Evolutionary conservation across 2,113 vertebrate species (phyloP), one percentile per base, ranked within the genome.

Genomic region (Mus pahari): DNA sequence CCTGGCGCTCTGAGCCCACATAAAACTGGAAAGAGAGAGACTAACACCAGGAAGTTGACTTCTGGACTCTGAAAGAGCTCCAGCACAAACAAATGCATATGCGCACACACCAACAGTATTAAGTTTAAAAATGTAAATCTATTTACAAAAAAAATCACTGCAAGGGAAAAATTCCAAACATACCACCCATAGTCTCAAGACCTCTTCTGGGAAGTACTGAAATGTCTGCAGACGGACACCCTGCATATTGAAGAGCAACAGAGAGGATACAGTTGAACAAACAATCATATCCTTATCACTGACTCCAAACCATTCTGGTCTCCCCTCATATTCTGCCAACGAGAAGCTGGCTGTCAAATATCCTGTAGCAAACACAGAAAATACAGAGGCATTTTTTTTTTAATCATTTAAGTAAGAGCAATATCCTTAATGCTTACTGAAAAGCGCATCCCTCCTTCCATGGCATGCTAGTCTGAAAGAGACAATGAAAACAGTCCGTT

Each of bases 81-180:
- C 2, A 5, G 0, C 7, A 39, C 2, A 3, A 13, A 26, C 26
- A 64, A 48, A 28, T 45, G 24, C 16, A 31, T 13, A 50, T 7
- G 14, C 4, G 5, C 7, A 39, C 7, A 14, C 14, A 12, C 5
- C 13, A 84, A 64, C 39, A 62, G n/a, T 45, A 11, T 42, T 14
- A 84, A 31, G 7, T 19, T 19, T 64, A 84, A 84, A 84, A 84
- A 20, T 0, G 0, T 62, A 60, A 60, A 28, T 66, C 12, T 62
- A 17, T 31, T 42, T 45, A n/a, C n/a, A n/a, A 4, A 39, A 24
- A 53, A 33, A 11, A 10, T 33, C 74, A 42, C 71, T 42, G 26
- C 75, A 10, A 12, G 31, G 64, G 31, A n/a, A 19, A 26, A 31
- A 5, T 39, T 2, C 1, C 19, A 36, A 24, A 94, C 86, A 0